These are phyloP conservation scores for Platysternon megacephalum DNA, from an alignment of 2,113 vertebrate species.

Conservation along the genomic window DNA sequence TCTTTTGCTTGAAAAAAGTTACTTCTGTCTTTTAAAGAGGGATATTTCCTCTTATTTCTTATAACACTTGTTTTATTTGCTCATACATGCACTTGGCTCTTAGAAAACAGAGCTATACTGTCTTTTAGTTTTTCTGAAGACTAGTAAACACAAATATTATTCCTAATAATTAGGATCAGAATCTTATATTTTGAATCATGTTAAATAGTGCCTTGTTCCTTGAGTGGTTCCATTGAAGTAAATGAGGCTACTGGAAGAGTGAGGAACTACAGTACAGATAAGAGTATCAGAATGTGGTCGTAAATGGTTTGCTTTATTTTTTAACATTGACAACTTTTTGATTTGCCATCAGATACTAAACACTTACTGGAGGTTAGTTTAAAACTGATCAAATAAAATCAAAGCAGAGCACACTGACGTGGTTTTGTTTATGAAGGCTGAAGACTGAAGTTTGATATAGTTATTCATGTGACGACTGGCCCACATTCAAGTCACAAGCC, in stretches of 20 bases:
- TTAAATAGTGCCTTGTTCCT: constrained; percentile 15
- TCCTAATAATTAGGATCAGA: not conserved
- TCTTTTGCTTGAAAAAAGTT: not conserved
- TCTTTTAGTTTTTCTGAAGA: not conserved
- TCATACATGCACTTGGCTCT: not conserved
- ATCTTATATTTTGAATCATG: not conserved
- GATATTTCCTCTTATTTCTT: not conserved
- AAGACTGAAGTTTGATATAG: not conserved
- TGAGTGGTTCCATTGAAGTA: not conserved
- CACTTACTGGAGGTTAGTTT: constrained; percentile 15
- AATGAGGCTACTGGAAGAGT: not conserved
- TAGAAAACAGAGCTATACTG: constrained; percentile 15
- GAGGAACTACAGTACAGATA: not conserved
- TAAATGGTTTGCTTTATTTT: not conserved
- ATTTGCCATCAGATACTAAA: constrained; percentile 25
- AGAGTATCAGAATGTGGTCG: not conserved
- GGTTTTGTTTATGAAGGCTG: constrained; percentile 53
- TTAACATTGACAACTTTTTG: constrained; percentile 27
- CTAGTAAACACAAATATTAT: not conserved
- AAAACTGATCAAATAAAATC: constrained; percentile 43
- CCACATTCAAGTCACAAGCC: constrained; percentile 6
- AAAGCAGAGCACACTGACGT: not conserved
- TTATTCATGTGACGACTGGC: constrained; percentile 40
- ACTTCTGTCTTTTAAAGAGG: not conserved
- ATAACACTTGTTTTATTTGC: not conserved